A percentile compares a stretch with the other conserved stretches of the same genome.
These are phyloP conservation scores for Etheostoma spectabile DNA, from an alignment of 2,113 vertebrate species.

Conservation along the genomic window DNA sequence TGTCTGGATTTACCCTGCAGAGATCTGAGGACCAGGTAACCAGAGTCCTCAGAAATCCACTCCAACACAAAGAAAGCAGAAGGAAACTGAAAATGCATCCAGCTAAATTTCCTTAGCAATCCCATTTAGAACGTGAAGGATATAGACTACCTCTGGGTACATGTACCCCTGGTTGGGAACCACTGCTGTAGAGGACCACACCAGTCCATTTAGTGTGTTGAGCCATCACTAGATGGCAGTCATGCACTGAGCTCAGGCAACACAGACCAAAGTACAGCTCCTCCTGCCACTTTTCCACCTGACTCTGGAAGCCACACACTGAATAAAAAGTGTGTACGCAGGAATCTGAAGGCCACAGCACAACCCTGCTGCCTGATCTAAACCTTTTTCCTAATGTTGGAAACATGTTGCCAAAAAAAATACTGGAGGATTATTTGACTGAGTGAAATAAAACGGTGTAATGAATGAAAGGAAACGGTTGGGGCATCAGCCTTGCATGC, in stretches of 20 bases:
- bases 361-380: background rate
- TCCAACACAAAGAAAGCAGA: too few relatives aligned
- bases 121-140: too few relatives aligned
- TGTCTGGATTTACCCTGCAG: too few relatives aligned
- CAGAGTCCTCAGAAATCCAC: too few relatives aligned
- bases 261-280: slow-evolving; percentile 18
- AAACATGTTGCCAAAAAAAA: background rate
- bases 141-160: too few relatives aligned
- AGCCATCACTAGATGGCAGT: slow-evolving; percentile 74
- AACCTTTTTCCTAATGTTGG: background rate
- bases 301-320: slow-evolving; percentile 32
- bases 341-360: background rate
- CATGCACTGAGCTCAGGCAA: slow-evolving; percentile 3
- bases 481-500: background rate
- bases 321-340: background rate
- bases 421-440: background rate
- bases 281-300: slow-evolving; percentile 36
- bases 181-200: too few relatives aligned
- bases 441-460: background rate
- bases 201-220: background rate
- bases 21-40: too few relatives aligned
- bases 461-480: slow-evolving; percentile 3
- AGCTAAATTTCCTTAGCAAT: too few relatives aligned
- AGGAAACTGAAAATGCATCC: too few relatives aligned
- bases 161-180: too few relatives aligned